phyloP scores from a whole-genome alignment of 2,797 vertebrate species.

The Nannoperca australis region DNA sequence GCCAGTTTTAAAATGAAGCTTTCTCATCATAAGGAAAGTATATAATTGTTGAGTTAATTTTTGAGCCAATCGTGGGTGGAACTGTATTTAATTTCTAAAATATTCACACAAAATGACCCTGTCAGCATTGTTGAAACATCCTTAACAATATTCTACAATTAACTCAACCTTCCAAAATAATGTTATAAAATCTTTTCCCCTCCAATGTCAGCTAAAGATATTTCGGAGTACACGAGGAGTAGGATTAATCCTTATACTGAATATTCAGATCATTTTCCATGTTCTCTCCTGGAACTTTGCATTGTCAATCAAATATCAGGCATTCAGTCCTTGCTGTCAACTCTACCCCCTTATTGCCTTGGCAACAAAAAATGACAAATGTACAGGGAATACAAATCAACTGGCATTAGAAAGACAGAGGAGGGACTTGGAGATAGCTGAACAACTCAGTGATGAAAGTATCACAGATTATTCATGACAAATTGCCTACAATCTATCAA shows the following conservation, averaged over 20 bases:
- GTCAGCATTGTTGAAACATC: conserved; percentile 48
- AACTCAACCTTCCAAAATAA: conserved; percentile 52
- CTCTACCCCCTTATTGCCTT: conserved; percentile 45
- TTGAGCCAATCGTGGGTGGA: conserved; percentile 10
- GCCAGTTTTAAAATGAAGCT: not conserved
- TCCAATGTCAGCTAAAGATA: conserved; percentile 36
- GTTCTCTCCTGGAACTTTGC: conserved; percentile 63
- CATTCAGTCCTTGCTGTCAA: conserved; percentile 54
- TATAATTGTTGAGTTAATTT: not conserved
- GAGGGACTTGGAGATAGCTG: conserved; percentile 49
- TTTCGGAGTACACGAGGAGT: conserved; percentile 46
- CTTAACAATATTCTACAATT: conserved; percentile 63
- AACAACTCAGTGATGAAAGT: conserved; percentile 58
- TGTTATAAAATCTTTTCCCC: conserved; percentile 23
- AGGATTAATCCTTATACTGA: conserved; percentile 64
- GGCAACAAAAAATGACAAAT: conserved; percentile 59
- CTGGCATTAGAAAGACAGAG: conserved; percentile 39
- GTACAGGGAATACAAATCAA: conserved; percentile 62
- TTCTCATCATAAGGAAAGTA: not conserved
- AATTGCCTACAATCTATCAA: conserved; percentile 59
- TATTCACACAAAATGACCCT: conserved; percentile 20
- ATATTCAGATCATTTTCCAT: conserved; percentile 71
- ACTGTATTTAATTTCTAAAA: conserved; percentile 16
- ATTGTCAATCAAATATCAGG: conserved; percentile 75
- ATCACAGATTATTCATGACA: conserved; percentile 61